Base-by-base conservation (phyloP, 2,888 invertebrate species). In the Podabrus alpinus region DNA sequence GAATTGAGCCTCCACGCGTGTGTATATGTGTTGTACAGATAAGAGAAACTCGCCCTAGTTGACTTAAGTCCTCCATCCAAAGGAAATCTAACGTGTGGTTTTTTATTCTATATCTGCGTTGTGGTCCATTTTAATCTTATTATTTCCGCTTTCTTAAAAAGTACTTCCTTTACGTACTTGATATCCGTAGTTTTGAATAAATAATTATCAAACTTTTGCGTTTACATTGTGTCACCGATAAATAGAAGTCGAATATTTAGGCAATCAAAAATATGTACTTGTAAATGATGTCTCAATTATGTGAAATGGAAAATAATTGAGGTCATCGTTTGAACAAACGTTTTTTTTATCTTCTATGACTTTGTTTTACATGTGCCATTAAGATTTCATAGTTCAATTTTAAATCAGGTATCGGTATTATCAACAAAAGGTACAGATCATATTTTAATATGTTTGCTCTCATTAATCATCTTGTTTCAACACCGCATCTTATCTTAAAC, bases 251-350 rank as follows among this genome's bases (percentile, higher is more conserved):
- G 62, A 19, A 64, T n/a, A 19, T 64, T 64, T 64, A 19, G 62
- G 21, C 13, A 45, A 45, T 45, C 45, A n/a, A 45, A 45, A 45
- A n/a, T n/a, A 45, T 64, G 62, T 21, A 19, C 19, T 64, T n/a
- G 21, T 64, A n/a, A 64, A 64, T 64, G 62, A 64, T 74, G 19
- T 25, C 29, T 59, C 62, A 72, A 67, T 68, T 59, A 60, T 59
- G 66, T 69, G 66, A 66, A 71, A 75, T n/a, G 24, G 64, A 19
- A 68, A 21, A 13, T 70, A 70, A 84, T 82, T 83, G 81, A 82
- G 84, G 84, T 83, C 83, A 83, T 82, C 81, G 81, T 80, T 81
- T 82, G 77, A 80, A 64, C 62, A 78, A 71, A 76, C 73, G 71
- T 69, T 29, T 78, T 81, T 81, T 81, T 82, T 81, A 82, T 81